Percentiles rank a stretch among this genome's conserved stretches.
phyloP scores from a whole-genome alignment of 2,888 invertebrate genomes.

The Saturnia pavonia region DNA sequence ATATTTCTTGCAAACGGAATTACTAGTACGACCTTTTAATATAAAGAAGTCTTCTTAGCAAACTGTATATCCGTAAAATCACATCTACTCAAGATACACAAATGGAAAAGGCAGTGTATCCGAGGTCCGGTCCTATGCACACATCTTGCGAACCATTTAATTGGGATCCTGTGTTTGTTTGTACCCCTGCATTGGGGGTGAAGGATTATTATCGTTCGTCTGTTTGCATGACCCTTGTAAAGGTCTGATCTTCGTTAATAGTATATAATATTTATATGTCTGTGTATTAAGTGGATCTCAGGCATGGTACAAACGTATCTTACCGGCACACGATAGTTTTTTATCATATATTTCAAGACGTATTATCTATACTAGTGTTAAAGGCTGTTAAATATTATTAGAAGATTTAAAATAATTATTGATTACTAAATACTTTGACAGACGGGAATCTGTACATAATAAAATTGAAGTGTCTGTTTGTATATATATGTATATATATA shows the following conservation, averaged over 20 bases:
- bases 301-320: no score
- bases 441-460: neutral
- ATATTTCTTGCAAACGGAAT: neutral
- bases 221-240: conserved; percentile 50
- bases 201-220: conserved; percentile 48
- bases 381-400: neutral
- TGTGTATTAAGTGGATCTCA: conserved; percentile 7
- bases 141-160: conserved; percentile 67
- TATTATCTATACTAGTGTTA: no score
- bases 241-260: conserved; percentile 24
- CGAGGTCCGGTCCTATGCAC: conserved; percentile 56
- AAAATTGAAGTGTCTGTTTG: no score
- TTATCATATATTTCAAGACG: no score
- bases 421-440: neutral
- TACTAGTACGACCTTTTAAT: neutral
- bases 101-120: conserved; percentile 35
- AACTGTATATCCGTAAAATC: conserved; percentile 30
- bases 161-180: conserved; percentile 67
- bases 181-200: conserved; percentile 41
- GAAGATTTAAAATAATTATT: neutral
- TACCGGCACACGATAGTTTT: no score
- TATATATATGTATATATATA: no score
- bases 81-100: conserved; percentile 32
- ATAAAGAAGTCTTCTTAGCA: conserved; percentile 12
- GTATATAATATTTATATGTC: conserved; percentile 19